Conservation (phyloP, 2,113 vertebrate genomes). For the Lamprotornis superbus region DNA sequence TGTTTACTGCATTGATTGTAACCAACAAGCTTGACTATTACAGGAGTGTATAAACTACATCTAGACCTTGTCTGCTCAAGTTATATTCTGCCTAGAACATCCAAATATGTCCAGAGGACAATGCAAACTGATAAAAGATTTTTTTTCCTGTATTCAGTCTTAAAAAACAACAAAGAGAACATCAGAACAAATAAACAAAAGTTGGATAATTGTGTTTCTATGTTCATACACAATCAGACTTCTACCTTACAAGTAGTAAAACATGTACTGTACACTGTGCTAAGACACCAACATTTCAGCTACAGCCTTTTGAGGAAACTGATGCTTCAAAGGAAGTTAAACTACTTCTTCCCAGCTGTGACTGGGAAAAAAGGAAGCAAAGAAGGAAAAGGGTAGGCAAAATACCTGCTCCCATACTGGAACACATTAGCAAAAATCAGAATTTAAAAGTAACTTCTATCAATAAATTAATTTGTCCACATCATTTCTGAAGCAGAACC, state of each 20-base stretch:
- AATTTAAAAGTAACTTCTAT: background rate
- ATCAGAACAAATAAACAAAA: background rate
- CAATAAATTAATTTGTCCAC: background rate
- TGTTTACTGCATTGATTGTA: background rate
- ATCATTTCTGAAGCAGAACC: background rate
- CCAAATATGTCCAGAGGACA: background rate
- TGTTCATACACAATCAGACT: background rate
- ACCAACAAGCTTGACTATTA: background rate
- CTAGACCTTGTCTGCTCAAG: background rate
- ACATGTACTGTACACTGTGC: accelerated
- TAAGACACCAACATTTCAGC: background rate
- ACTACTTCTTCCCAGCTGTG: background rate
- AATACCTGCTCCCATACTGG: background rate
- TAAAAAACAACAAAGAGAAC: background rate
- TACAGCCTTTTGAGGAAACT: background rate
- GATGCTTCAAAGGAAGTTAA: background rate
- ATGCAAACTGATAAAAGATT: background rate
- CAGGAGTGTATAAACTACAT: background rate
- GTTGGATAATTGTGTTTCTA: background rate
- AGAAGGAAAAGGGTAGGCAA: background rate
- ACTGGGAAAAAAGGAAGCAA: background rate
- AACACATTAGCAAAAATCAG: background rate
- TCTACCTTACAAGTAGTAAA: background rate
- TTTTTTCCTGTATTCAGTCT: background rate
- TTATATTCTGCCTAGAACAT: background rate